Conservation (phyloP, 2,888 invertebrate genomes). For the Lepidochitona cinerea region DNA sequence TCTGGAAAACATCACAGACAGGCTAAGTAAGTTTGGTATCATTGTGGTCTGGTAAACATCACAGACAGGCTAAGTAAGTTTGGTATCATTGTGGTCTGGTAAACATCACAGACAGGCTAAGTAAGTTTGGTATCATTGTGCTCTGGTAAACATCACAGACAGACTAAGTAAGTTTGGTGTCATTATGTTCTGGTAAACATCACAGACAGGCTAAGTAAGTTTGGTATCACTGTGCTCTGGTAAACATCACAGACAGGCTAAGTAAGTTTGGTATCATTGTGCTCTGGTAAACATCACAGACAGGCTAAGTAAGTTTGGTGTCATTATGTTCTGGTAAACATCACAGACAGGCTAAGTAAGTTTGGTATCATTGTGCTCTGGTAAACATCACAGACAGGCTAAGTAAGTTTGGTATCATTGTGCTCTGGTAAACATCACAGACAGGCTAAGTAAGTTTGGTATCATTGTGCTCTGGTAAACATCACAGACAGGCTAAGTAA, state of each 20-base stretch:
- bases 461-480: conserved; percentile 52
- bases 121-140: not conserved
- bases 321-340: conserved; percentile 59
- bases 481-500: conserved; percentile 76
- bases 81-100: too few species aligned
- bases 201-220: conserved; percentile 75
- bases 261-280: not conserved
- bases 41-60: conserved; percentile 70
- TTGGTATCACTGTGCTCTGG: too few species aligned
- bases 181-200: conserved; percentile 71
- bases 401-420: not conserved
- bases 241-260: too few species aligned
- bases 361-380: too few species aligned
- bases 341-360: conserved; percentile 77
- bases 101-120: too few species aligned
- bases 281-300: too few species aligned
- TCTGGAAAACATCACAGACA: too few species aligned
- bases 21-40: not conserved
- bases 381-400: too few species aligned
- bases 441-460: not conserved
- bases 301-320: not conserved
- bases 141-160: too few species aligned
- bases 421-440: too few species aligned
- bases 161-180: not conserved
- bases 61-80: conserved; percentile 76